Percentiles rank a stretch among this genome's conserved stretches.
phyloP scores from a whole-genome alignment of 2,113 vertebrate species.

The Brachionichthys hirsutus region DNA sequence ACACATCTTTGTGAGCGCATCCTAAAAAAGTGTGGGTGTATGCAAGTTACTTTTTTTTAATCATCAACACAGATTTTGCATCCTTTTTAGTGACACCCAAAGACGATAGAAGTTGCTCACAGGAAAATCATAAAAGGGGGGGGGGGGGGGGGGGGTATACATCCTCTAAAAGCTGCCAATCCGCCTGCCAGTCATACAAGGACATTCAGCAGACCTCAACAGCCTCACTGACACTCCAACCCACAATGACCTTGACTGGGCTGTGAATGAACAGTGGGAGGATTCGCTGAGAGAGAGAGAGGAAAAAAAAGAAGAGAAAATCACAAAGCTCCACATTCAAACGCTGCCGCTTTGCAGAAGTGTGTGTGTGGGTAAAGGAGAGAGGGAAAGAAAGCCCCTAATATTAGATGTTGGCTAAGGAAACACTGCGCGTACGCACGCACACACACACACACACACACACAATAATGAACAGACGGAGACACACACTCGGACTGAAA shows the following conservation, averaged over 20 bases:
- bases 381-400: conserved; percentile 4
- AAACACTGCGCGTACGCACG: conserved; percentile 14
- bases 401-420: conserved; percentile 29
- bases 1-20: not conserved
- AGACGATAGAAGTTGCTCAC: too few species aligned
- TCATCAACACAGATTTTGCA: too few species aligned
- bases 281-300: conserved; percentile 60
- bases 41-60: too few species aligned
- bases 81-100: too few species aligned
- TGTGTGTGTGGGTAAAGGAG: conserved; percentile 14
- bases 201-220: conserved; percentile 33
- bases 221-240: conserved; percentile 57
- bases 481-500: conserved; percentile 43
- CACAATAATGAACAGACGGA: conserved; percentile 14
- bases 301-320: conserved; percentile 33
- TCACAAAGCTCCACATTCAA: conserved; percentile 70
- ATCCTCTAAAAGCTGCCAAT: conserved; percentile 3
- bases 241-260: conserved; percentile 72
- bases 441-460: conserved; percentile 8
- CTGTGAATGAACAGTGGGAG: conserved; percentile 75
- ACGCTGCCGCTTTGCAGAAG: conserved; percentile 35
- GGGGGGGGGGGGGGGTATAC: not conserved
- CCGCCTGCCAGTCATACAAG: conserved; percentile 35
- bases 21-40: not conserved
- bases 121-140: too few species aligned